Percentiles rank a stretch among this genome's conserved stretches.
These are phyloP conservation scores for Galeruca laticollis DNA, from an alignment of 2,888 invertebrate species.

Conservation along the genomic window DNA sequence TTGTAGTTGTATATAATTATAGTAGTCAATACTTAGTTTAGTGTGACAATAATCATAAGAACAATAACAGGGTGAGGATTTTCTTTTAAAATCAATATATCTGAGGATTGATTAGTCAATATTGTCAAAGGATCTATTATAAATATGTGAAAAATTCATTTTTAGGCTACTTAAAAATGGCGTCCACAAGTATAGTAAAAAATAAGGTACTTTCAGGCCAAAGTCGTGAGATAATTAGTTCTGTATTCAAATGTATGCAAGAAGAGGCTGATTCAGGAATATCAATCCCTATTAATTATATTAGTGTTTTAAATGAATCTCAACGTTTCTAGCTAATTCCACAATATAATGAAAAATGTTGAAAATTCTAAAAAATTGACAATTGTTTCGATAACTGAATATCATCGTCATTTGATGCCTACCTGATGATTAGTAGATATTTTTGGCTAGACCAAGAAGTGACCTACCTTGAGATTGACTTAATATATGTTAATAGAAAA, in stretches of 20 bases:
- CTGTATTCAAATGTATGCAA: background rate
- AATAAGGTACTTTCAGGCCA: too few species aligned
- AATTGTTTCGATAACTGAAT: too few species aligned
- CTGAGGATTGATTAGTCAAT: background rate
- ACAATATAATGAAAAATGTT: too few species aligned
- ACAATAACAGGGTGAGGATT: background rate
- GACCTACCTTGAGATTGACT: too few species aligned
- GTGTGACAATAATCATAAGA: conserved; percentile 1
- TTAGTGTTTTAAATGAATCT: too few species aligned
- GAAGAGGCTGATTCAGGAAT: conserved; percentile 1
- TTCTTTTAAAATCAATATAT: background rate
- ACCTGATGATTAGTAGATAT: too few species aligned
- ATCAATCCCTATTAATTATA: background rate
- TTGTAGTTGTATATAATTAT: background rate
- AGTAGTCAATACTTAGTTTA: background rate
- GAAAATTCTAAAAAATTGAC: too few species aligned
- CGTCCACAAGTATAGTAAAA: background rate
- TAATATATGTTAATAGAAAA: too few species aligned
- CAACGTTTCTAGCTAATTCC: too few species aligned
- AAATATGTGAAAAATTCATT: background rate
- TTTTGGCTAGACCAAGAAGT: too few species aligned
- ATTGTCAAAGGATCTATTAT: background rate
- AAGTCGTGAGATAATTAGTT: too few species aligned
- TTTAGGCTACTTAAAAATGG: background rate
- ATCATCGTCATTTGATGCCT: too few species aligned